Conservation (phyloP, 2,797 vertebrate genomes). For the Aselliscus stoliczkanus region DNA sequence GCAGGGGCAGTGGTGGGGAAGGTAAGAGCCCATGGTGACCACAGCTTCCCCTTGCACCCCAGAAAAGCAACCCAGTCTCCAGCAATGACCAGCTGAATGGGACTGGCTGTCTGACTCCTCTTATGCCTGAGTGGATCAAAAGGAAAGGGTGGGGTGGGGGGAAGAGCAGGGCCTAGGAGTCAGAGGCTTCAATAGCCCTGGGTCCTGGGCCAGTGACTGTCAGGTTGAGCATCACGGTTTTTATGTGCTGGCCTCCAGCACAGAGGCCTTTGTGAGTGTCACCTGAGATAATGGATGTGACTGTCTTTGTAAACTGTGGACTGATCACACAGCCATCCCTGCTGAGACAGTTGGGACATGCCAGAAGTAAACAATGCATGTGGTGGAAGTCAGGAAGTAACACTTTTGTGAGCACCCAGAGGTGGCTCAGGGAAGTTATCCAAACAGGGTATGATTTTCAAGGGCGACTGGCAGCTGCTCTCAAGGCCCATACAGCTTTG, state of each 20-base stretch:
- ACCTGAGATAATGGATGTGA: background rate
- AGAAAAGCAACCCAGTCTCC: background rate
- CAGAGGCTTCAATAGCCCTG: background rate
- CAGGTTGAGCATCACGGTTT: background rate
- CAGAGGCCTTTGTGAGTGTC: background rate
- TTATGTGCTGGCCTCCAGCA: background rate
- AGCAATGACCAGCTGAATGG: background rate
- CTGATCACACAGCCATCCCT: background rate
- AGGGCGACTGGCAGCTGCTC: background rate
- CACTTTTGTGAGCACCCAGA: background rate
- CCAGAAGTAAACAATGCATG: accelerated
- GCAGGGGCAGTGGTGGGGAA: background rate
- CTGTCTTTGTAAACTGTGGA: background rate
- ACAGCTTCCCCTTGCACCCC: background rate
- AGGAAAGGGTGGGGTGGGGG: background rate
- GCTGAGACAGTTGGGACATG: background rate
- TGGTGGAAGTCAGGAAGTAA: background rate
- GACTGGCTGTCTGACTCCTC: background rate
- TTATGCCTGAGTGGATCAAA: background rate
- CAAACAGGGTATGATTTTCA: background rate
- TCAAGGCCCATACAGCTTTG: background rate
- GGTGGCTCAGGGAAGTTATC: background rate
- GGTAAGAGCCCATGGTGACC: background rate
- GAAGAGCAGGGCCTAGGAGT: background rate
- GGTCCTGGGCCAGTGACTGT: background rate